Evolutionary conservation across 2,888 invertebrate species (phyloP).

Genomic region (Amblyteles armatorius): DNA sequence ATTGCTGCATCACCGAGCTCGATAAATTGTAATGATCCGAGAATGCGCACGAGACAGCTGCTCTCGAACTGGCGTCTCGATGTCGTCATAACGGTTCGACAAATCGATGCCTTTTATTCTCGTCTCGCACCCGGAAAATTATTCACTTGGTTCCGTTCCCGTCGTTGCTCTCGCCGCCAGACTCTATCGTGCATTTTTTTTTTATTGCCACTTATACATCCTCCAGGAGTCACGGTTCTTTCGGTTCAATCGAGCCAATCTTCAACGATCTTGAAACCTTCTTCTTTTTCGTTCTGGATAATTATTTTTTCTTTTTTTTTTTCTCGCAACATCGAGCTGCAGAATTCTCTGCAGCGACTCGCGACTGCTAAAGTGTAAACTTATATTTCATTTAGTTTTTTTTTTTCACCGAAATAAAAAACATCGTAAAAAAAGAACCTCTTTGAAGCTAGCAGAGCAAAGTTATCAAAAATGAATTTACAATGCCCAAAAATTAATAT

Average conservation of each 20-base stretch:
- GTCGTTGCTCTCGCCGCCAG: not conserved
- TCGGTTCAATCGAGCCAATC: not conserved
- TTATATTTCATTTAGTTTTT: too few species aligned
- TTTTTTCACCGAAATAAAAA: too few species aligned
- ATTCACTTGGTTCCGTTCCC: conserved; percentile 43
- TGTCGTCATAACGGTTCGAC: conserved; percentile 42
- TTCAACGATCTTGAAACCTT: not conserved
- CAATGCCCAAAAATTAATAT: too few species aligned
- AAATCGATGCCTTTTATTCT: conserved; percentile 61
- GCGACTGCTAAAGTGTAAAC: too few species aligned
- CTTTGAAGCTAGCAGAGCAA: too few species aligned
- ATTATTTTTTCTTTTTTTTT: not conserved
- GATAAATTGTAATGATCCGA: conserved; percentile 44
- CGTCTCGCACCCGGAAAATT: conserved; percentile 39
- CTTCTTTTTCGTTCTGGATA: not conserved
- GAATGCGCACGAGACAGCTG: conserved; percentile 40
- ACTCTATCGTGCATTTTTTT: conserved; percentile 34
- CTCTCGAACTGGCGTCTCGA: conserved; percentile 40
- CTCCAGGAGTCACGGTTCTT: conserved; percentile 26
- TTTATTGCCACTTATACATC: conserved; percentile 48
- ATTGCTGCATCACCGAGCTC: not conserved
- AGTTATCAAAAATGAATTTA: too few species aligned
- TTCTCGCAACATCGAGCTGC: too few species aligned
- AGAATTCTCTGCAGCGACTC: too few species aligned
- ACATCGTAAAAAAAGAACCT: too few species aligned